Conservation (phyloP, 2,888 invertebrate species). For the Oithona nana region DNA sequence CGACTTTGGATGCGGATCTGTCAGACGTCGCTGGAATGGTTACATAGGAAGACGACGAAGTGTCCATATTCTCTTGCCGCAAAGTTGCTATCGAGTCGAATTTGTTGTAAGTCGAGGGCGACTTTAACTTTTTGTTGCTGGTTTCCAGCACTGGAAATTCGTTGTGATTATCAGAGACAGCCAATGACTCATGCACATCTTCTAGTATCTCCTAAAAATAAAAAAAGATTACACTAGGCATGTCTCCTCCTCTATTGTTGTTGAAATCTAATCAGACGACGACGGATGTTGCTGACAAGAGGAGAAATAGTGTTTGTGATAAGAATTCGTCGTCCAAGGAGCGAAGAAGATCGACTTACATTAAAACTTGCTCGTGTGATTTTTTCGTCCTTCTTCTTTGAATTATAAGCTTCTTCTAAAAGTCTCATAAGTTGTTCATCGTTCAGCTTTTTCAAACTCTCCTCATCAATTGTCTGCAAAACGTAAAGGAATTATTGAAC, state of each 20-base stretch:
- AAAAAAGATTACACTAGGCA: neutral
- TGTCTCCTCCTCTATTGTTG: neutral
- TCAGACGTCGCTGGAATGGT: neutral
- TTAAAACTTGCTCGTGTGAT: neutral
- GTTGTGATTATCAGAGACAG: neutral
- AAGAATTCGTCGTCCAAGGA: neutral
- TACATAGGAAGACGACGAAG: neutral
- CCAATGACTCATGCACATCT: neutral
- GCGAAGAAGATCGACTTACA: no score
- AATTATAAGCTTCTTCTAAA: neutral
- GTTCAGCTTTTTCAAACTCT: neutral
- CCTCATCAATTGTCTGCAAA: neutral
- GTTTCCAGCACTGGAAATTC: neutral
- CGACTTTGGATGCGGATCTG: neutral
- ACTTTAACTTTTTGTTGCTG: neutral
- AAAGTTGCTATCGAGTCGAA: neutral
- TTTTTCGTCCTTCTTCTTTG: neutral
- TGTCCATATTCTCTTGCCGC: neutral
- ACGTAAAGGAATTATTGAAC: no score
- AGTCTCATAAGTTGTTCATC: neutral
- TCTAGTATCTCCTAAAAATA: neutral
- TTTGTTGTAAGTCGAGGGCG: neutral
- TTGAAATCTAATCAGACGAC: no score
- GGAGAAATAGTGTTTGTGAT: neutral
- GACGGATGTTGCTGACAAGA: no score